Conservation (phyloP, 2,797 vertebrate genomes). For the Alcedo atthis region DNA sequence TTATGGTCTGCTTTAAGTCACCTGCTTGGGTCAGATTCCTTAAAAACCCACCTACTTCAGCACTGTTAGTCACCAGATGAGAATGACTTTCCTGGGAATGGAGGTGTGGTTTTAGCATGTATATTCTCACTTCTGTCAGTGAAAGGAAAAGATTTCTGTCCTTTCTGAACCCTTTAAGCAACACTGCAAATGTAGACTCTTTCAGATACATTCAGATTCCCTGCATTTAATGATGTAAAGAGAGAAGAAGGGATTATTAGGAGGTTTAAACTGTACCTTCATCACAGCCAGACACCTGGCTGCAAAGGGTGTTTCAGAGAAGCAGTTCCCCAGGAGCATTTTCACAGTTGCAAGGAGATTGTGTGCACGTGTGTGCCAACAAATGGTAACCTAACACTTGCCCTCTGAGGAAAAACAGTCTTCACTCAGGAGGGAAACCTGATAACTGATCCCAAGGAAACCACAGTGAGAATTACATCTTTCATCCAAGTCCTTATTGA, state of each 20-base stretch:
- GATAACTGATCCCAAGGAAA: not conserved
- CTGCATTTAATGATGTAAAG: not conserved
- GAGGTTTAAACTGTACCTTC: not conserved
- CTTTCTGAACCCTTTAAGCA: not conserved
- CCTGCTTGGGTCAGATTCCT: not conserved
- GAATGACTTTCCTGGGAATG: not conserved
- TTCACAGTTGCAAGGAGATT: not conserved
- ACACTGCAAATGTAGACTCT: not conserved
- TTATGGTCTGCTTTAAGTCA: not conserved
- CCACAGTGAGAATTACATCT: not conserved
- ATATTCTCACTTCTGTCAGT: rapidly evolving
- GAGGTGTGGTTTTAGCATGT: not conserved
- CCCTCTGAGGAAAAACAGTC: not conserved
- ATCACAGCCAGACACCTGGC: not conserved
- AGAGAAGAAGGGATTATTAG: not conserved
- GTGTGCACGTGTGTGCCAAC: not conserved
- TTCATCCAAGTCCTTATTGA: not conserved
- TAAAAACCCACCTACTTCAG: not conserved
- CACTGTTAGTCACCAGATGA: not conserved
- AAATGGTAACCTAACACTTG: not conserved
- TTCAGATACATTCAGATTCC: not conserved
- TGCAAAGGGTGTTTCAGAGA: not conserved
- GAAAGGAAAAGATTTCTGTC: not conserved
- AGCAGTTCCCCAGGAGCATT: rapidly evolving
- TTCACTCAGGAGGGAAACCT: not conserved